Evolutionary conservation across 2,797 vertebrate genomes (phyloP).

Genomic region (Tangara arthus): DNA sequence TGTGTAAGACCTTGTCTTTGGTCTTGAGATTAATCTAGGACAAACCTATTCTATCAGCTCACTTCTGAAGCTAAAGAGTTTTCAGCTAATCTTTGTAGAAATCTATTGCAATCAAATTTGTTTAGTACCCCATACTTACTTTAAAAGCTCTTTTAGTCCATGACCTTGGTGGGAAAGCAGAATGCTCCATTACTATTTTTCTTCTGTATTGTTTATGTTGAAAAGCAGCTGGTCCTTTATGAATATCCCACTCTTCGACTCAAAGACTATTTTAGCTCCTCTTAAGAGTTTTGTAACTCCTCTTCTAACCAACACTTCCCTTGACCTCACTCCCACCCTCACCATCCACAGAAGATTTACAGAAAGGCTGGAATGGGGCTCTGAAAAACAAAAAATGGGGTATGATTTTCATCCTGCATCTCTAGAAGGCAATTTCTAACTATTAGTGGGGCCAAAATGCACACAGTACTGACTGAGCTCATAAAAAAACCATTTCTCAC

Average conservation of each 20-base stretch:
- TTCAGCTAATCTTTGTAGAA: not conserved
- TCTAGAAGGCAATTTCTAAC: not conserved
- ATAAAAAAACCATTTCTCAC: not conserved
- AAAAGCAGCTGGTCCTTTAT: constrained; percentile 45
- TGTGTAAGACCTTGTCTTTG: not conserved
- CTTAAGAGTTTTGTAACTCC: constrained; percentile 14
- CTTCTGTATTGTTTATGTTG: not conserved
- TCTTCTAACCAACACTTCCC: constrained; percentile 4
- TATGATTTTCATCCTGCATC: not conserved
- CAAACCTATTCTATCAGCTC: not conserved
- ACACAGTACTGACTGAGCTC: not conserved
- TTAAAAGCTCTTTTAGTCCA: constrained; percentile 34
- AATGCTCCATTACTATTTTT: not conserved
- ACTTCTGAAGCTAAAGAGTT: not conserved
- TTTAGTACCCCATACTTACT: not conserved
- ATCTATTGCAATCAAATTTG: not conserved
- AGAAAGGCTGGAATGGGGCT: not conserved
- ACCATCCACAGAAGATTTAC: not conserved
- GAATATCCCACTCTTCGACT: not conserved
- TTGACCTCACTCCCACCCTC: constrained; percentile 26
- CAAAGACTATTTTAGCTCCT: constrained; percentile 4
- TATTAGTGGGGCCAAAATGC: not conserved
- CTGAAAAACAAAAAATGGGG: not conserved
- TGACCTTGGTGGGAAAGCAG: constrained; percentile 12
- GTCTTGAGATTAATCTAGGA: not conserved